Evolutionary conservation across 2,113 vertebrate species (phyloP), one percentile per base, ranked within the genome.

Genomic region (Petrocephalus microphthalmus): DNA sequence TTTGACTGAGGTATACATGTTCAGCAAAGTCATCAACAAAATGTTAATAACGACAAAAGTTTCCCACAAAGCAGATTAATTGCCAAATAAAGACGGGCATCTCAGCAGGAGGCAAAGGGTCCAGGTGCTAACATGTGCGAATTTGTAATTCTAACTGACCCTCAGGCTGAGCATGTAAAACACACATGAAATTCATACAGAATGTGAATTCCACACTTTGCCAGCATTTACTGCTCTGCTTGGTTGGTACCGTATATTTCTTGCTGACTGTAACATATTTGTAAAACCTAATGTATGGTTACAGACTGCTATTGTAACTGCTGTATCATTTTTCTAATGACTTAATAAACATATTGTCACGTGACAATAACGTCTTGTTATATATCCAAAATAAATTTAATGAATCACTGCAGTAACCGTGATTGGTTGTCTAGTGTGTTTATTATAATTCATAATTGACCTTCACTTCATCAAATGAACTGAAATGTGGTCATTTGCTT

Each of bases 401-500:
- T 60, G n/a, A 60, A 60, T 57, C 20, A 22, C n/a, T 60, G 56
- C 56, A 60, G 57, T 64, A 64, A 64, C 57, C 57, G 10, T 10
- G 57, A n/a, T 3, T 25, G 57, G 25, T 25, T 67, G 60, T 67
- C 11, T 29, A 67, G 60, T 29, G n/a, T 67, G 60, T 67, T 64
- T 67, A 29, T 67, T 29, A 67, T 67, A 29, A 67, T 29, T 67
- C n/a, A 64, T 64, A 64, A 64, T 25, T 13, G 25, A 67, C 60
- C 60, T 64, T 29, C 60, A 64, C 25, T 13, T 67, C 3, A 67
- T 29, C 25, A 29, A 5, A 71, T 51, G 7, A 19, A 25, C 49
- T 51, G 17, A 53, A 25, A 71, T 64, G 19, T 56, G 56, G 42
- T 91, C 25, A 93, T 83, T 64, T 90, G 92, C 86, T 89, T 13